Conservation (phyloP, 2,797 vertebrate genomes). For the Sebastolobus alascanus region DNA sequence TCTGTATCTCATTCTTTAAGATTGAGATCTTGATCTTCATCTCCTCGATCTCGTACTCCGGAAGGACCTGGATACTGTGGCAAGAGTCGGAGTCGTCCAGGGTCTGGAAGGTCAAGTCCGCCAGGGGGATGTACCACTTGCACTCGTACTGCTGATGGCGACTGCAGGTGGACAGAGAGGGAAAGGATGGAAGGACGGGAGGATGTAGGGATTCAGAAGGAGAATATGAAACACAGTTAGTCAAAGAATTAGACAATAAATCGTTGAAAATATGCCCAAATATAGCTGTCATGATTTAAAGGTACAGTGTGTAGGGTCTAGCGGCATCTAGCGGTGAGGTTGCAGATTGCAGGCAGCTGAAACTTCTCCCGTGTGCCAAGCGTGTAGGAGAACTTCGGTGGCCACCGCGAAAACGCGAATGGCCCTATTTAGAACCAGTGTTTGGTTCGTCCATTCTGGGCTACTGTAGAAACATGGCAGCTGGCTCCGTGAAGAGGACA, state of each 20-base stretch:
- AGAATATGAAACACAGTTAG: background rate
- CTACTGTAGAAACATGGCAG: too few species aligned
- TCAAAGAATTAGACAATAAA: background rate
- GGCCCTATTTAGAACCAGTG: too few species aligned
- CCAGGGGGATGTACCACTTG: constrained; percentile 98
- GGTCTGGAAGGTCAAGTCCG: constrained; percentile 93
- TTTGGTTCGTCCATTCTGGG: too few species aligned
- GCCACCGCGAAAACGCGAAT: too few species aligned
- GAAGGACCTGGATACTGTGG: constrained; percentile 92
- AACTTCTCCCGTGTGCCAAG: too few species aligned
- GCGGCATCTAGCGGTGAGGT: too few species aligned
- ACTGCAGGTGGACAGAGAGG: constrained; percentile 70
- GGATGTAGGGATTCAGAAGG: background rate
- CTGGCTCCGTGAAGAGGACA: too few species aligned
- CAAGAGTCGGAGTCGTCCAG: constrained; percentile 93
- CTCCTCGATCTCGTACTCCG: constrained; percentile 96
- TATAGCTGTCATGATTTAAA: background rate
- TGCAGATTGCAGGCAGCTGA: too few species aligned
- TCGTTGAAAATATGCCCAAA: background rate
- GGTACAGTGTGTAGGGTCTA: too few species aligned
- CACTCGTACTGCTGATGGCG: constrained; percentile 98
- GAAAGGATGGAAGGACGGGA: background rate
- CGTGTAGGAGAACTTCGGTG: too few species aligned
- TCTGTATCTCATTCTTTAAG: constrained; percentile 97
- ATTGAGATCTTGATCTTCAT: constrained; percentile 98